Percentiles rank a stretch among this genome's conserved stretches.
phyloP scores from a whole-genome alignment of 2,797 vertebrate genomes.

The Diceros bicornis region DNA sequence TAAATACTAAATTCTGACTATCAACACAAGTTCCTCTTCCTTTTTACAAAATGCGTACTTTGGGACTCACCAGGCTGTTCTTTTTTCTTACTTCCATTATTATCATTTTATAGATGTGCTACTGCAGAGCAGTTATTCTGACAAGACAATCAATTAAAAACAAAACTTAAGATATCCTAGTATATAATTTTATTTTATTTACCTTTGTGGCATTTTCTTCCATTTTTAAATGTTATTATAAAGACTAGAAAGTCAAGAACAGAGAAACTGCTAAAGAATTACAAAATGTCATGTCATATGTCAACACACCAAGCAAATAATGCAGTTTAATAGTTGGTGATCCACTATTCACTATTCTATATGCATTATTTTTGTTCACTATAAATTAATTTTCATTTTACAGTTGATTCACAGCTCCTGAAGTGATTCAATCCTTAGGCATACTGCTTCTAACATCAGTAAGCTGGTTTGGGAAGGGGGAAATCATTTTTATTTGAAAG shows the following conservation, averaged over 20 bases:
- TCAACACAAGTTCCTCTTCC: neutral
- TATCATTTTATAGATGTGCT: neutral
- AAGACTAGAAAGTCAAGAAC: neutral
- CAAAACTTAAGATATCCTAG: neutral
- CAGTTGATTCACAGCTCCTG: neutral
- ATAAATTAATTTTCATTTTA: slow-evolving; percentile 58
- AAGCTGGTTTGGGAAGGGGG: neutral
- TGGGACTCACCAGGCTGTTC: neutral
- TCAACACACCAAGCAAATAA: neutral
- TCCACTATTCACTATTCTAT: neutral
- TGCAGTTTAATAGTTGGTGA: neutral
- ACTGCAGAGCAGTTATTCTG: neutral
- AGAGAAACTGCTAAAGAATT: neutral
- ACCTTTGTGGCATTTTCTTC: neutral
- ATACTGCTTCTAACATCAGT: neutral
- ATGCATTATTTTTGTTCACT: neutral
- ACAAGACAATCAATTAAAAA: neutral
- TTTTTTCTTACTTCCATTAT: neutral
- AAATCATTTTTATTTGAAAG: slow-evolving; percentile 47
- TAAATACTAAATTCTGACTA: neutral
- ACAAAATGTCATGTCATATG: neutral
- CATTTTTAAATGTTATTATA: neutral
- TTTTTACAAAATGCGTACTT: neutral
- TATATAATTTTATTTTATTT: neutral
- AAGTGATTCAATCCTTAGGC: neutral